phyloP scores from a whole-genome alignment of 1,140 invertebrate species.

The Zophobas morio region DNA sequence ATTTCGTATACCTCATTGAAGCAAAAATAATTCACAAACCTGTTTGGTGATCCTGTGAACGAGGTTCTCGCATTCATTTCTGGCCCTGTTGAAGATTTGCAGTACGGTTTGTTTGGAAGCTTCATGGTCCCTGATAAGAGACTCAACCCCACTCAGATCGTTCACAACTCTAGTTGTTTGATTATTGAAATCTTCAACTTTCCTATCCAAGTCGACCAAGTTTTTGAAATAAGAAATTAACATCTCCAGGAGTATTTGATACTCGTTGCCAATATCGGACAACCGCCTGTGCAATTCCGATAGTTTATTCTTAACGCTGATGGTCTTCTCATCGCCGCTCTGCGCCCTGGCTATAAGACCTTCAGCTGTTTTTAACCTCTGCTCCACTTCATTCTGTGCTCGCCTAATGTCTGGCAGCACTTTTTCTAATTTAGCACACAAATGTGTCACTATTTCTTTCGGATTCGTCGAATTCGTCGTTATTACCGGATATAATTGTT shows the following conservation, averaged over 20 bases:
- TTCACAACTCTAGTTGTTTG: conserved; percentile 51
- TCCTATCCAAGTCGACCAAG: conserved; percentile 75
- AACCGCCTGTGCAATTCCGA: conserved; percentile 78
- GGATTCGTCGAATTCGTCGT: conserved; percentile 75
- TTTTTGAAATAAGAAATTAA: conserved; percentile 80
- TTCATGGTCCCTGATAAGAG: conserved; percentile 74
- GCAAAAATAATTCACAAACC: conserved; percentile 65
- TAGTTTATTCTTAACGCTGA: conserved; percentile 71
- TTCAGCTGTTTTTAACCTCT: conserved; percentile 78
- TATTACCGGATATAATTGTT: conserved; percentile 84
- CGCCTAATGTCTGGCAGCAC: conserved; percentile 76
- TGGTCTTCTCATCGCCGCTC: conserved; percentile 61
- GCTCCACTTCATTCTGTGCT: conserved; percentile 80
- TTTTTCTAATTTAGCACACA: conserved; percentile 74
- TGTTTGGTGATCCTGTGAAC: conserved; percentile 76
- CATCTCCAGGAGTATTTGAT: conserved; percentile 81
- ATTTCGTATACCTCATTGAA: neutral
- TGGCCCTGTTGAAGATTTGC: conserved; percentile 74
- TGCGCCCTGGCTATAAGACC: conserved; percentile 64
- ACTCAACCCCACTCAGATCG: conserved; percentile 70
- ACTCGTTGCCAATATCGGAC: conserved; percentile 79
- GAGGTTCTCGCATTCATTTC: conserved; percentile 76
- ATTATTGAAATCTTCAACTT: conserved; percentile 54
- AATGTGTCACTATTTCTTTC: conserved; percentile 72
- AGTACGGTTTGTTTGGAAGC: conserved; percentile 72